Conservation (phyloP, 2,113 vertebrate species). For the Corythornis madagascariensis region DNA sequence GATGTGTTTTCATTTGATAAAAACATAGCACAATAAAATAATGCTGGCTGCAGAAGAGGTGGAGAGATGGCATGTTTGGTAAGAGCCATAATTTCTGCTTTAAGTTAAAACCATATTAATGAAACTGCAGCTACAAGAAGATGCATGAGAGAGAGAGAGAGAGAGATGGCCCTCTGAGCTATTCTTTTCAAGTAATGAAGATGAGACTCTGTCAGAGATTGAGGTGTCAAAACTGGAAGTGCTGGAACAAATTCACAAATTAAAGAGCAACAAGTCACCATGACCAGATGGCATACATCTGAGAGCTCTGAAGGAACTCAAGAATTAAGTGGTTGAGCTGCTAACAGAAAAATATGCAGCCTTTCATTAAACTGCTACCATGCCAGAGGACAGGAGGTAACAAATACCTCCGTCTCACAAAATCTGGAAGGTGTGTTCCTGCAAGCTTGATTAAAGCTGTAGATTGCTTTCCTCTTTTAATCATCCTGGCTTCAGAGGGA, state of each 20-base stretch:
- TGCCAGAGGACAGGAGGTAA: constrained; percentile 57
- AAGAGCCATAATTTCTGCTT: constrained; percentile 29
- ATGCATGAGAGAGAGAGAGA: neutral
- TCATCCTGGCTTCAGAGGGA: neutral
- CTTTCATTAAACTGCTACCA: constrained; percentile 62
- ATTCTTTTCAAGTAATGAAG: constrained; percentile 72
- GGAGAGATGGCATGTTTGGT: neutral
- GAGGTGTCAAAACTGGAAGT: constrained; percentile 74
- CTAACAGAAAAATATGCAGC: constrained; percentile 71
- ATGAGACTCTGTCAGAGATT: constrained; percentile 68
- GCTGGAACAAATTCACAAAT: constrained; percentile 75
- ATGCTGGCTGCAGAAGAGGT: neutral
- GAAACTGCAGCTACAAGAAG: constrained; percentile 16
- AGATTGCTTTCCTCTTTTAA: constrained; percentile 29
- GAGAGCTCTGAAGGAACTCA: constrained; percentile 71
- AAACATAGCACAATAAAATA: neutral
- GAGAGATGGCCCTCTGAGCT: constrained; percentile 43
- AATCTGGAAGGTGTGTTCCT: constrained; percentile 43
- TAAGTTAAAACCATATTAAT: constrained; percentile 27
- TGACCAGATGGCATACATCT: constrained; percentile 75
- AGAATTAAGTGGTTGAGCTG: constrained; percentile 66
- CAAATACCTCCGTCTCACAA: constrained; percentile 39
- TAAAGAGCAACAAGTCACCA: constrained; percentile 75
- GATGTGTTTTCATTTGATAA: neutral
- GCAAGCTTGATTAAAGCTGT: constrained; percentile 31